These are phyloP conservation scores for Sesamia inferens DNA, from an alignment of 2,888 invertebrate genomes.

Conservation along the genomic window DNA sequence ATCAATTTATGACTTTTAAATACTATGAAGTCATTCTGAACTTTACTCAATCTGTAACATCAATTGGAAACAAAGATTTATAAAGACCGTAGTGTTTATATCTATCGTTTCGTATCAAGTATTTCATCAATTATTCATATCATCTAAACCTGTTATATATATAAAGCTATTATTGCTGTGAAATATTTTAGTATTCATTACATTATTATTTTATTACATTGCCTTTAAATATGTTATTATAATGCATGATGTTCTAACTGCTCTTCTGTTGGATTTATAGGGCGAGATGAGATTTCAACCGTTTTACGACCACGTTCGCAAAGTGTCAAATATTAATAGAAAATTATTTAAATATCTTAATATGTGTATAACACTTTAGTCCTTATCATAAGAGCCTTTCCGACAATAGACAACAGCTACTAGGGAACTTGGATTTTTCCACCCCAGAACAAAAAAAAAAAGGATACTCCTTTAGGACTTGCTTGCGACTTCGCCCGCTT, in stretches of 20 bases:
- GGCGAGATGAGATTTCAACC: constrained; percentile 5
- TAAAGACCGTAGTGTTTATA: neutral
- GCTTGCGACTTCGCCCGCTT: neutral
- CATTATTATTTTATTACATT: no score
- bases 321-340: constrained; percentile 14
- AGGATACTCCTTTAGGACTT: neutral
- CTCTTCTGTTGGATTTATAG: constrained; percentile 13
- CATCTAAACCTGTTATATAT: constrained; percentile 18
- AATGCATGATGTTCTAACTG: constrained; percentile 11
- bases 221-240: constrained; percentile 8
- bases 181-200: constrained; percentile 14
- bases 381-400: no score
- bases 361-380: constrained; percentile 2
- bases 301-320: constrained; percentile 11
- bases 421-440: neutral
- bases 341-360: neutral
- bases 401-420: neutral
- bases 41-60: neutral
- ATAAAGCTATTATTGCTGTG: neutral
- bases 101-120: neutral
- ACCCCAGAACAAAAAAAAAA: no score
- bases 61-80: neutral
- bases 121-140: constrained; percentile 17
- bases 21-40: neutral
- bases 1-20: neutral